These are phyloP conservation scores for Drosophila leonis DNA, from an alignment of 2,888 invertebrate genomes.

Conservation along the genomic window DNA sequence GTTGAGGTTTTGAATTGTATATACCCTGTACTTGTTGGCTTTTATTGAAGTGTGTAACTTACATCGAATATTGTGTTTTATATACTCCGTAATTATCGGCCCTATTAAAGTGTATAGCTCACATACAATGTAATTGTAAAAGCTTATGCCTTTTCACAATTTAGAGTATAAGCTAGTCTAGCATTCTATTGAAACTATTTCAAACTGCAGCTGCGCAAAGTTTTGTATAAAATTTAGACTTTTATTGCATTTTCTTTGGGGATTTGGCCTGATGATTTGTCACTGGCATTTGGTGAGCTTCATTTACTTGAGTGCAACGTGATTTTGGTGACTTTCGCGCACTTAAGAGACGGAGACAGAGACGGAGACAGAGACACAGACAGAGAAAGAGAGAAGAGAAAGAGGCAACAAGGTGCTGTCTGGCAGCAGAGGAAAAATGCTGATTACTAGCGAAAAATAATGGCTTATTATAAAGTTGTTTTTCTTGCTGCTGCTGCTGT, in stretches of 20 bases:
- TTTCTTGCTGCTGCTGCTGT: slow-evolving; percentile 11
- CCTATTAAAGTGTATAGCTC: no score
- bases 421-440: slow-evolving; percentile 46
- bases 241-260: slow-evolving; percentile 5
- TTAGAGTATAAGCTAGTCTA: slow-evolving; percentile 2
- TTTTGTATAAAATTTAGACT: slow-evolving; percentile 14
- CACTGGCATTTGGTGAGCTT: slow-evolving; percentile 52
- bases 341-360: slow-evolving; percentile 2
- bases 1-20: no score
- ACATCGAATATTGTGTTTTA: no score
- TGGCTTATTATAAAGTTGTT: slow-evolving; percentile 30
- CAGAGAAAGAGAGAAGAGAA: neutral
- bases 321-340: slow-evolving; percentile 56
- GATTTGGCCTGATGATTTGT: slow-evolving; percentile 35
- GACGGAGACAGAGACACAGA: neutral
- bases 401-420: slow-evolving; percentile 16
- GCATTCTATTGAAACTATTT: neutral
- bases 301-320: slow-evolving; percentile 44
- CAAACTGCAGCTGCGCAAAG: slow-evolving; percentile 24
- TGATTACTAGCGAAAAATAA: slow-evolving; percentile 53
- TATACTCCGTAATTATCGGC: no score
- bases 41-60: no score
- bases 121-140: no score
- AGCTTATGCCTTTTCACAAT: no score
- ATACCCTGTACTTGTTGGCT: no score